Evolutionary conservation across 2,113 vertebrate species (phyloP), one percentile per base, ranked within the genome.

Genomic region (Serilophus lunatus): DNA sequence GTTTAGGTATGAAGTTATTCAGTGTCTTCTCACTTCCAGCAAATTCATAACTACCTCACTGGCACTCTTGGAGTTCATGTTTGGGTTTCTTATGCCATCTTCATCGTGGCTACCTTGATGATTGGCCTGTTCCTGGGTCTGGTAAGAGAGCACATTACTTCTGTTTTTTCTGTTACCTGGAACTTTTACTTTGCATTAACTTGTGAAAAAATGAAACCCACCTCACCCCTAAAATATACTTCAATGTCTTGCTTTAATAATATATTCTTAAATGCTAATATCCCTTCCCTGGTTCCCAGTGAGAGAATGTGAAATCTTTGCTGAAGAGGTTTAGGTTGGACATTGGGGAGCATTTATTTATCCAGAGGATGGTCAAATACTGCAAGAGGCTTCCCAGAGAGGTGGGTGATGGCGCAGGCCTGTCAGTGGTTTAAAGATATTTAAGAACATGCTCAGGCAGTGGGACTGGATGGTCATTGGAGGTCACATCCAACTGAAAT

Each of bases 11-110:
- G 54, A 80, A 60, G 33, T 59, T 90, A 75, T 15, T 56, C 44
- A 82, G 3, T 77, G 7, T 84, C 61, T 81, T 77, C 71, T 83
- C 7, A 6, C 90, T 95, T 97, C 6, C 90, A 99, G 98, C 98
- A 98, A 97, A 98, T 98, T 86, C 98, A 99, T 93, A 98, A 86
- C 90, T 99, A 99, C 96, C 97, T 99, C 95, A 99, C 98, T 40
- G 98, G 96, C 84, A 98, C 97, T 49, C 98, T 99, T 80, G 98
- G 98, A 88, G 86, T 99, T 95, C 98, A 98, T 18, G 96, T 96
- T 68, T 99, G 98, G 98, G 83, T 97, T 75, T 99, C 98, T 44
- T 99, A 99, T 1, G 82, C 98, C 71, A 91, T 98, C 86, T 99
- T 99, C 86, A 88, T 98, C 86, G 36, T 99, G 26, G 96, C 97